Evolutionary conservation across 2,113 vertebrate species (phyloP), one percentile per base, ranked within the genome.

Genomic region (Myiopsitta monachus): DNA sequence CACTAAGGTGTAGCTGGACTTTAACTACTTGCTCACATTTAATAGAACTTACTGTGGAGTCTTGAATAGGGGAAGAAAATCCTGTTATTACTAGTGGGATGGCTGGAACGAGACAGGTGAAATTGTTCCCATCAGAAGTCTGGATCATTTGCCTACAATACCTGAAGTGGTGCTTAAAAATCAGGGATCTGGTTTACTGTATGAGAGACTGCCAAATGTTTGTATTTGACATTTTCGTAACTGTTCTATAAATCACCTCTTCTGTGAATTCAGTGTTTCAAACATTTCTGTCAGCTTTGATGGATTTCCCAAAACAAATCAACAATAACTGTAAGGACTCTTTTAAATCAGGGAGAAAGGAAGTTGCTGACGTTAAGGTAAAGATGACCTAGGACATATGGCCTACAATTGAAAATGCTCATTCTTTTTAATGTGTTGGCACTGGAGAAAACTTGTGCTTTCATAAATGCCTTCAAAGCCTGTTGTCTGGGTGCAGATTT

Each of bases 181-280:
- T 80, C 69, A 67, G 82, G 88, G 75, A 11, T 66, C 67, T 78
- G 78, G 47, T 92, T 91, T 93, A 92, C 44, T 78, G 47, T 81
- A 75, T 49, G 33, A 38, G 26, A 90, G 79, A 89, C 72, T 96
- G 95, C 95, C 63, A 93, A 95, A 90, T 87, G 89, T 93, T 97
- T 96, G 88, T 83, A 92, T 91, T 55, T 97, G 91, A 96, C 86
- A 80, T 96, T 97, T 96, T 79, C 28, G 3, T 43, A 95, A 90
- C 85, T 77, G 83, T 81, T 87, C 94, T 95, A 68, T 87, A 96
- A 97, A 97, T 95, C 92, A 88, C 57, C 51, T 84, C 80, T 95
- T 93, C 85, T 54, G 46, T 59, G 88, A 88, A 69, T 87, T 92
- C 47, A 92, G 68, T 83, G 83, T 16, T 79, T 19, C 69, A 90